Evolutionary conservation across 2,888 invertebrate genomes (phyloP).

Genomic region (Spisula solida): DNA sequence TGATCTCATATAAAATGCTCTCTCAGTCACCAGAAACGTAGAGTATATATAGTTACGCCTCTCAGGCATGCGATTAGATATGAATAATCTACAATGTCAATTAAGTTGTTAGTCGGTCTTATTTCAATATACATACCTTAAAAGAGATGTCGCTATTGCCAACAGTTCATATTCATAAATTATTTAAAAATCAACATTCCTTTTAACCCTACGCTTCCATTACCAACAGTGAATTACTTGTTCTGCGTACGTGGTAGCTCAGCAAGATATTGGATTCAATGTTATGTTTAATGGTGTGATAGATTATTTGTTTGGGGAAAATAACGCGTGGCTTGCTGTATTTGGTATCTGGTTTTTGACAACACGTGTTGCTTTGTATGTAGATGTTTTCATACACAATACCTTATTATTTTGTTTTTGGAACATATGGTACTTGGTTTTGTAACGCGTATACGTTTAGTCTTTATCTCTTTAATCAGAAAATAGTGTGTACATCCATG

Average conservation of each 20-base stretch:
- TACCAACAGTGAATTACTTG: not conserved
- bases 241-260: not conserved
- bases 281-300: not conserved
- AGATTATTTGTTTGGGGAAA: not conserved
- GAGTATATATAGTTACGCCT: not conserved
- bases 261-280: not conserved
- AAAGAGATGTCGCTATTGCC: slow-evolving; percentile 12
- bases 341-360: too few species aligned
- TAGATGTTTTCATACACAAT: too few species aligned
- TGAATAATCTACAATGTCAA: slow-evolving; percentile 10
- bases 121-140: not conserved
- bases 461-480: too few species aligned
- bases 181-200: not conserved
- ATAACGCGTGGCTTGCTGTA: not conserved
- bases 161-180: slow-evolving; percentile 6
- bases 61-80: slow-evolving; percentile 2
- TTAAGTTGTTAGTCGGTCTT: not conserved
- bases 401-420: too few species aligned
- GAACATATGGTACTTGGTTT: too few species aligned
- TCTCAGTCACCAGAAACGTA: not conserved
- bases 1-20: not conserved
- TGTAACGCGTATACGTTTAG: too few species aligned
- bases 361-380: too few species aligned
- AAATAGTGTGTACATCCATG: too few species aligned
- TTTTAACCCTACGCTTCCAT: not conserved